Evolutionary conservation across 2,797 vertebrate species (phyloP), one percentile per base, ranked within the genome.

Genomic region (Percopsis omiscomaycus): DNA sequence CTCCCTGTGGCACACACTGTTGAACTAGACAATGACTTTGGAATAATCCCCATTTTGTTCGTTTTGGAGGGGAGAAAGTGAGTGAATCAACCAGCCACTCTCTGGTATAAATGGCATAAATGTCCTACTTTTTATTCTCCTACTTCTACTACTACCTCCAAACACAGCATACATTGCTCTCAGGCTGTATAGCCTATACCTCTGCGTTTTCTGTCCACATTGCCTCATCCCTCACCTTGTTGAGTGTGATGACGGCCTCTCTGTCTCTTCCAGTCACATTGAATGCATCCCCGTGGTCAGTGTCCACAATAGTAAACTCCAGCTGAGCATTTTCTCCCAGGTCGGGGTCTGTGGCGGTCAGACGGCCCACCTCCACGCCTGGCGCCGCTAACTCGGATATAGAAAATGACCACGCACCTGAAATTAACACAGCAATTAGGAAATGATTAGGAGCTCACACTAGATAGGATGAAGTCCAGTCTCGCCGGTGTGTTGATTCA

Each of bases 391-490:
- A 87, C 86, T 97, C 95, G 3, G 94, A 93, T 61, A 96, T 91
- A 0, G 94, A 96, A 86, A 97, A 96, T 0, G 94, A 93, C 92
- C 95, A 97, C 2, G 93, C 84, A 81, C 91, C 95, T 97, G 85
- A 68, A 55, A 14, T 5, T 27, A 16, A 14, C 8, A 28, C 10
- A 49, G 50, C 44, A 57, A 27, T 45, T 62, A 49, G 14, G 10
- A 30, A 37, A n/a, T 29, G 37, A 74, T 45, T 55, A 58, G 49
- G 52, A 64, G 63, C 45, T 59, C 22, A 69, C 4, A 9, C 62
- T 58, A 22, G 56, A 12, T 61, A 29, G 13, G 3, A 28, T 48
- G 66, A 59, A 69, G 16, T 42, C 37, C 6, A 9, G 37, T 42
- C 37, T 42, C 8, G 37, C 37, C 37, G 9, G 37, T 42, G 37